Base-by-base conservation (phyloP, 2,888 invertebrate genomes). In the Diploptera punctata region DNA sequence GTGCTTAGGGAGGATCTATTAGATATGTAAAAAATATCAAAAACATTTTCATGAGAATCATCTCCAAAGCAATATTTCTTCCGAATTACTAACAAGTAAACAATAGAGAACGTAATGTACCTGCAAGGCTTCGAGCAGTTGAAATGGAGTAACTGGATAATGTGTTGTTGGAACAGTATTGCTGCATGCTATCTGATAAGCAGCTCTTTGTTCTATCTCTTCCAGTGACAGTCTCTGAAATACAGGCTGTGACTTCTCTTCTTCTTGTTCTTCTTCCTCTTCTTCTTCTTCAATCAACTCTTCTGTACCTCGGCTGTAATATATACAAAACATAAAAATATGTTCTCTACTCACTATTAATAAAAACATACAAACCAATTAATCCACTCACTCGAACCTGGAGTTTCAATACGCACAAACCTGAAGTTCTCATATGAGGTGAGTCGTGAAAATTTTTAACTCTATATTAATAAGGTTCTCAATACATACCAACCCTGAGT, bases 191-290 rank as follows among this genome's bases (percentile, higher is more conserved):
- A 91, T 89, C 77, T 91, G 89, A 81, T 90, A 91, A 2, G 91
- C 92, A 16, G 91, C 89, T 2, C 91, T 87, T 76, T 93, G 92
- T 78, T 93, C 91, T 21, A 91, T 89, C 76, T 91, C 90, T 79
- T 94, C 94, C 47, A 91, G 86, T 21, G 90, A 90, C 1, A 88
- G 88, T 69, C 90, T 90, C 70, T 88, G 87, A 76, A n/a, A n/a
- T n/a, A 94, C 93, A 52, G 90, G 87, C 76, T 87, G 87, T 77
- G 89, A 88, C 3, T 87, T 86, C 75, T 87, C 87, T 74, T 88
- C 87, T 75, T 89, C 88, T 18, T 88, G 85, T 78, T 85, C 86
- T 1, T 87, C 84, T 38, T 88, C 85, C n/a, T n/a, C n/a, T n/a
- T n/a, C n/a, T n/a, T n/a, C n/a, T n/a, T n/a, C n/a, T n/a, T n/a